Percentiles rank a stretch among this genome's conserved stretches.
Conservation (phyloP, 1,140 invertebrate species). For the Geopemphigus sp. region DNA sequence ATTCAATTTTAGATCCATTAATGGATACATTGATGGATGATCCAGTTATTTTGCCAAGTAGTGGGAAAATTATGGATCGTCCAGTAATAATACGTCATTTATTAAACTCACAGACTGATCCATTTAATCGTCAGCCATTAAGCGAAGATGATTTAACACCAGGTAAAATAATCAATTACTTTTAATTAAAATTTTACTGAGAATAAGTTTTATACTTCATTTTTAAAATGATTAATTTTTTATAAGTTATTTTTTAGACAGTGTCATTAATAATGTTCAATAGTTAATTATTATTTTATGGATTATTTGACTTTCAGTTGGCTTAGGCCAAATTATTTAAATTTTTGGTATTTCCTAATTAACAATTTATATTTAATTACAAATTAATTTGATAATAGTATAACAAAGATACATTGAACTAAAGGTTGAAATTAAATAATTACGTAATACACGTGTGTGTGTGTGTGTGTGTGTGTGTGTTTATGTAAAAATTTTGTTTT, state of each 20-base stretch:
- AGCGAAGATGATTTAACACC: constrained; percentile 82
- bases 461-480: too few species aligned
- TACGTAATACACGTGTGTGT: neutral
- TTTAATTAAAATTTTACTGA: too few species aligned
- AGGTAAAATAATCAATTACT: constrained; percentile 58
- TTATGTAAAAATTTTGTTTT: too few species aligned
- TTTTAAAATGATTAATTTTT: too few species aligned
- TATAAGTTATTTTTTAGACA: constrained; percentile 41
- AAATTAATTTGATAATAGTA: neutral
- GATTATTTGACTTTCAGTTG: neutral
- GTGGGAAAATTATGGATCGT: constrained; percentile 93
- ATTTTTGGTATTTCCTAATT: neutral
- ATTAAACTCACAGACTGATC: constrained; percentile 93
- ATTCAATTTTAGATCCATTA: constrained; percentile 71
- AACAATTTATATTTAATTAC: neutral
- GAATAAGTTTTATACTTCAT: too few species aligned
- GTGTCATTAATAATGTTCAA: neutral
- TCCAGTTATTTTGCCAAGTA: constrained; percentile 83
- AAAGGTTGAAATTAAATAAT: neutral
- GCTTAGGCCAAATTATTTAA: neutral
- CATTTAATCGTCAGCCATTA: constrained; percentile 91
- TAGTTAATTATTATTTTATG: neutral
- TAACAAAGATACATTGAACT: neutral
- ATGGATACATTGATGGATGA: constrained; percentile 98
- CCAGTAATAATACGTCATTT: constrained; percentile 91